phyloP scores from a whole-genome alignment of 2,888 invertebrate genomes.

The Tachina lurida region DNA sequence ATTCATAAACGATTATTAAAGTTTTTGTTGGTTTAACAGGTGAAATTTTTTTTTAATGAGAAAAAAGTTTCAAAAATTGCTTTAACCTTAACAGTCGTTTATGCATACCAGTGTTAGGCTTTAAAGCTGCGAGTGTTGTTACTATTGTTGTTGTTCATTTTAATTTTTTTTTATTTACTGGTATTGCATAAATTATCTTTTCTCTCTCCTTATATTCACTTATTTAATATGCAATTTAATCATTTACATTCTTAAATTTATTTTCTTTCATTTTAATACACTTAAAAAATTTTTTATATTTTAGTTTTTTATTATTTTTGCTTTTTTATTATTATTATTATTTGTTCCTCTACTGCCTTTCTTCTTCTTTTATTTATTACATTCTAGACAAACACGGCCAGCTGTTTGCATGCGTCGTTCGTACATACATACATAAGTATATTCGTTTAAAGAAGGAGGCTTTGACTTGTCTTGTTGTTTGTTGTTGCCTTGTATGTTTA shows the following conservation, averaged over 20 bases:
- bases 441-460: background rate
- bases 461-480: constrained; percentile 21
- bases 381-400: constrained; percentile 39
- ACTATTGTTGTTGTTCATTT: constrained; percentile 4
- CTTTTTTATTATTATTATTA: background rate
- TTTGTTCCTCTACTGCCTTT: constrained; percentile 1
- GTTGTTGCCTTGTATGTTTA: background rate
- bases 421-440: background rate
- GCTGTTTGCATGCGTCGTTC: constrained; percentile 31
- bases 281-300: constrained; percentile 3
- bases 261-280: constrained; percentile 27
- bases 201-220: background rate
- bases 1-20: too few relatives aligned
- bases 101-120: too few relatives aligned
- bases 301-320: background rate
- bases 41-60: too few relatives aligned
- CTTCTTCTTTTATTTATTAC: constrained; percentile 4
- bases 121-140: too few relatives aligned
- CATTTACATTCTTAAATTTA: constrained; percentile 13
- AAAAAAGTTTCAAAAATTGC: too few relatives aligned
- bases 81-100: too few relatives aligned
- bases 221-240: constrained; percentile 23
- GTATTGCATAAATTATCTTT: background rate
- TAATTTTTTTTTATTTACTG: constrained; percentile 14
- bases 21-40: too few relatives aligned